phyloP scores from a whole-genome alignment of 1,140 invertebrate genomes.

The Monochamus saltuarius region DNA sequence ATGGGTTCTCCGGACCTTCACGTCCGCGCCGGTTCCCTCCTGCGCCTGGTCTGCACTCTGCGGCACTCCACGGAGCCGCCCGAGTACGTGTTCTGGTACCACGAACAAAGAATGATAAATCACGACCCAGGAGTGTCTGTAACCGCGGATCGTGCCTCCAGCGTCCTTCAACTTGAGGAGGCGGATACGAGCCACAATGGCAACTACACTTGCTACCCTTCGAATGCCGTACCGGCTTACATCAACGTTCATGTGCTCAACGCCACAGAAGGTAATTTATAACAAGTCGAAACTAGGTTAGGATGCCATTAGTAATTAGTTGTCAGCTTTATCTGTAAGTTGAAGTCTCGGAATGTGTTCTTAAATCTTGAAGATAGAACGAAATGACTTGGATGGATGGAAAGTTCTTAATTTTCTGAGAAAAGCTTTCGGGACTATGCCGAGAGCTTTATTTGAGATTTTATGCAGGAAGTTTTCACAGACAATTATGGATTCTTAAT shows the following conservation, averaged over 20 bases:
- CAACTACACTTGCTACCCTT: slow-evolving; percentile 69
- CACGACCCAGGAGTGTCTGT: slow-evolving; percentile 60
- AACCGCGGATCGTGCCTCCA: slow-evolving; percentile 52
- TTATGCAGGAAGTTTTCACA: too few relatives aligned
- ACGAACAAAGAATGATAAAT: slow-evolving; percentile 71
- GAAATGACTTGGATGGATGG: too few relatives aligned
- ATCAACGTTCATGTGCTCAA: slow-evolving; percentile 68
- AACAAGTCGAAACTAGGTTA: not conserved
- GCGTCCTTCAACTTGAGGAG: slow-evolving; percentile 58
- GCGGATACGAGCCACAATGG: slow-evolving; percentile 60
- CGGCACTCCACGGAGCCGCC: slow-evolving; percentile 70
- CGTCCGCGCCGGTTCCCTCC: slow-evolving; percentile 70
- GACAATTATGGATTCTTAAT: too few relatives aligned
- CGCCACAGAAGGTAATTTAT: slow-evolving; percentile 46
- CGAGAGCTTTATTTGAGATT: too few relatives aligned
- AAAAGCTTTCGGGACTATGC: too few relatives aligned
- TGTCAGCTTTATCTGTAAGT: too few relatives aligned
- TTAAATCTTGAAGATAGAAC: too few relatives aligned
- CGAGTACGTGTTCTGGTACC: slow-evolving; percentile 78
- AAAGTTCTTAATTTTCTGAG: too few relatives aligned
- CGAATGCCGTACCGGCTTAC: slow-evolving; percentile 65
- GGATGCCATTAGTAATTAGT: not conserved
- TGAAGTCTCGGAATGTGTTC: too few relatives aligned
- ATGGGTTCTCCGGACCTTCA: slow-evolving; percentile 73
- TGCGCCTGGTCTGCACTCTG: slow-evolving; percentile 70